Base-by-base conservation (phyloP, 2,888 invertebrate species). In the Drosophila anomelani region DNA sequence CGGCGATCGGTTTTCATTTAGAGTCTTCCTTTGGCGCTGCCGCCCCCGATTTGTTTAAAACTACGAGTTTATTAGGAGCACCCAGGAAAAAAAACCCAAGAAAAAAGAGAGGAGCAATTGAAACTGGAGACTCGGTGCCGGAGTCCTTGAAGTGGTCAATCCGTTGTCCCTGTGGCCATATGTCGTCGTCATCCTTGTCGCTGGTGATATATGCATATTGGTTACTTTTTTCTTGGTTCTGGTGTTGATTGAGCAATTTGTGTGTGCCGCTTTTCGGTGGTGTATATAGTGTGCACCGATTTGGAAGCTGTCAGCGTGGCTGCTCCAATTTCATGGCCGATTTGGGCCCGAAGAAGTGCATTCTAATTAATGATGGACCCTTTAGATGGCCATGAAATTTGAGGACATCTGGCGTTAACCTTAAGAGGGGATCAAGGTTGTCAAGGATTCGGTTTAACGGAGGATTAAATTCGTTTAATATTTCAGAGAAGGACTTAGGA, bases 261-360 rank as follows among this genome's bases (percentile, higher is more conserved):
- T 67, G 57, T 67, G 32, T 32, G 39, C 23, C 9, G 17, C 34
- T 59, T 44, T 69, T 13, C 55, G 29, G 47, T 12, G 8, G 51
- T 29, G 46, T 20, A 29, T 43, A 17, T 44, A 20, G 64, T 61
- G 64, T 62, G 49, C 76, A 71, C 47, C 47, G 76, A 75, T 78
- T 80, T 81, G 87, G 81, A 86, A 81, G 76, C 85, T 88, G 88
- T 86, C 85, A 83, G 70, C 85, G 76, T 71, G 76, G 72, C 79
- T 85, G 88, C 85, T 88, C 85, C 85, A 81, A 88, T 86, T 86
- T 88, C 81, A 88, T 81, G 80, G 81, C 68, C 81, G 84, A 85
- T 86, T 86, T 84, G 70, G 67, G 64, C 62, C 15, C 5, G 34
- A 23, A 9, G 75, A 80, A 15, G 84, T 86, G 81, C 80, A 77